Base-by-base conservation (phyloP, 2,888 invertebrate genomes). In the Polymixis lichenea region DNA sequence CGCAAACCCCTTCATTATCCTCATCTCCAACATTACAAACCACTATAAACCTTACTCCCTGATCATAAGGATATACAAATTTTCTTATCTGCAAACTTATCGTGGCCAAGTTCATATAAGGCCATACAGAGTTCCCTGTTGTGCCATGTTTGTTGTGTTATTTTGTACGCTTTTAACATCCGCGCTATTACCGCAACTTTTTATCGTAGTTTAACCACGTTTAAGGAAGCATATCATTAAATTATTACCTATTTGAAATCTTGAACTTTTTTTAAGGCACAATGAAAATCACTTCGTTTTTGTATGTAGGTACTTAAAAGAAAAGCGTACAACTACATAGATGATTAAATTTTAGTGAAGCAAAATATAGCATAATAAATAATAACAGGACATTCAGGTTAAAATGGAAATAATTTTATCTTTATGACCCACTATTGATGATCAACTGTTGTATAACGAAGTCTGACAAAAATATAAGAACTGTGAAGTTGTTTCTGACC, bases 101-200 rank as follows among this genome's bases (percentile, higher is more conserved):
- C 65, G 66, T 90, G 84, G 89, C 75, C 69, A 85, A 72, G 85
- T 82, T 88, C 89, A 86, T 90, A 89, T 91, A 92, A 92, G 92
- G 91, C 92, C 91, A 90, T 93, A 94, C 91, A 92, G 90, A 91
- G 90, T 91, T 89, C 88, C 89, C 88, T 90, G 91, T 89, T 92
- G 90, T 83, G 77, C 85, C 89, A 91, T 93, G 92, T 93, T 94
- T 95, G 94, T 95, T 94, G 93, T 94, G 94, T 95, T 95, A 95
- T 95, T 95, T 95, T 94, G 94, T 95, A 93, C 92, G 95, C 93
- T 94, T 93, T 93, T 94, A 94, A 94, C 94, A 94, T 95, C 94
- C 95, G 94, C 92, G 93, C 92, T 94, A 95, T 94, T 95, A 95
- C 93, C 90, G 93, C 94, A 92, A 93, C 92, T 94, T 94, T 95